Evolutionary conservation across 2,797 vertebrate genomes (phyloP).

Genomic region (Meriones psammophilus): DNA sequence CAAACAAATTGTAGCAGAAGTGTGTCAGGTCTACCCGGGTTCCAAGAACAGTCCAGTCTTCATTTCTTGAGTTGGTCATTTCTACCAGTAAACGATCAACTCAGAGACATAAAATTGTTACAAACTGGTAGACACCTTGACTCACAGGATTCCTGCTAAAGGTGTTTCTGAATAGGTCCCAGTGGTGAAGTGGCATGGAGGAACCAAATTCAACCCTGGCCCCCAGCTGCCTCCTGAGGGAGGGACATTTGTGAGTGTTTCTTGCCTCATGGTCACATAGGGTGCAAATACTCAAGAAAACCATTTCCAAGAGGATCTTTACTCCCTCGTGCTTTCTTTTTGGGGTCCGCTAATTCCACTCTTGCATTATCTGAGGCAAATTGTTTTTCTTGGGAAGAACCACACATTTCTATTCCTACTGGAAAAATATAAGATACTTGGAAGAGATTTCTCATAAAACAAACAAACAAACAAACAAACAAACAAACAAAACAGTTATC

Average conservation of each 20-base stretch:
- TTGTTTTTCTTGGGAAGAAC: slow-evolving; percentile 75
- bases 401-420: slow-evolving; percentile 78
- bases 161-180: slow-evolving; percentile 45
- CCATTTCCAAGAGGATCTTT: slow-evolving; percentile 71
- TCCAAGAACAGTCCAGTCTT: not conserved
- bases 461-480: not conserved
- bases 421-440: slow-evolving; percentile 82
- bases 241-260: slow-evolving; percentile 3
- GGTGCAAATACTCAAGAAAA: slow-evolving; percentile 68
- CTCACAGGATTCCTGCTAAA: slow-evolving; percentile 32
- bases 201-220: slow-evolving; percentile 51
- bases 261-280: not conserved
- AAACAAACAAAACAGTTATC: slow-evolving; percentile 64
- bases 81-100: not conserved
- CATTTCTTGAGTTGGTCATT: slow-evolving; percentile 6
- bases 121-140: not conserved
- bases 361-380: slow-evolving; percentile 79
- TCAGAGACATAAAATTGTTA: not conserved
- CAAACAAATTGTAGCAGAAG: not conserved
- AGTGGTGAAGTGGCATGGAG: not conserved
- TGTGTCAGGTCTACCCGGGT: not conserved
- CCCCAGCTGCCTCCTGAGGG: not conserved
- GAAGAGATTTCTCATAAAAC: slow-evolving; percentile 30
- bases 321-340: slow-evolving; percentile 49
- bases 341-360: slow-evolving; percentile 53